phyloP scores from a whole-genome alignment of 2,797 vertebrate species.

The Martes flavigula region DNA sequence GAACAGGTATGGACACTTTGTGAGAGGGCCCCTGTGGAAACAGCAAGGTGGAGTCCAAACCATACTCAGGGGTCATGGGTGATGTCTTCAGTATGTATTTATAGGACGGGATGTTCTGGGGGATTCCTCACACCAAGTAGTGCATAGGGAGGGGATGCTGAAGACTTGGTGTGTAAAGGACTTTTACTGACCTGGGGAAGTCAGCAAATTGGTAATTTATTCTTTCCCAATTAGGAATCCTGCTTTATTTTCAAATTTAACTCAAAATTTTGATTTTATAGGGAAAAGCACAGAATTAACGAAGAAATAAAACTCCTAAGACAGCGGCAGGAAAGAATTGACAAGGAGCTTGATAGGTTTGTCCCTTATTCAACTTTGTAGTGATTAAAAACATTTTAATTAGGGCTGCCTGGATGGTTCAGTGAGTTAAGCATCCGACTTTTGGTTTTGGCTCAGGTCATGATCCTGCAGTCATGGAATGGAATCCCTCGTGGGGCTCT shows the following conservation, averaged over 20 bases:
- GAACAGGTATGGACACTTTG: background rate
- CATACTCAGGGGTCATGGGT: background rate
- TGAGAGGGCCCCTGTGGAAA: background rate
- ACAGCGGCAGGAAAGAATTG: slow-evolving; percentile 68
- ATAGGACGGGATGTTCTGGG: background rate
- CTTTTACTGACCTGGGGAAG: background rate
- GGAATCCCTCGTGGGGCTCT: background rate
- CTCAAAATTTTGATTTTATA: slow-evolving; percentile 66
- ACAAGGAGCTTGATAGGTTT: slow-evolving; percentile 76
- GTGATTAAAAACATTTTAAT: slow-evolving; percentile 18
- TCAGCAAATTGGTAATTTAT: background rate
- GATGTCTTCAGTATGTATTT: background rate
- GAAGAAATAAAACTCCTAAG: slow-evolving; percentile 75
- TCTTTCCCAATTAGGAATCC: background rate
- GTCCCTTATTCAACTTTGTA: slow-evolving; percentile 20
- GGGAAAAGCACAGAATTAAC: slow-evolving; percentile 63
- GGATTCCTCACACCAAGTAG: background rate
- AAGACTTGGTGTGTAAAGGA: background rate
- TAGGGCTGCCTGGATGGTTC: background rate
- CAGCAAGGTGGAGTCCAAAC: background rate
- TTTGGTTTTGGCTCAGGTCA: background rate
- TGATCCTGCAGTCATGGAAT: background rate
- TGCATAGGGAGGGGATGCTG: background rate
- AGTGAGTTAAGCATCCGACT: background rate
- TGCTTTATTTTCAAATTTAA: slow-evolving; percentile 47